Conservation (phyloP, 2,888 invertebrate genomes). For the Ormyrus nitidulus region DNA sequence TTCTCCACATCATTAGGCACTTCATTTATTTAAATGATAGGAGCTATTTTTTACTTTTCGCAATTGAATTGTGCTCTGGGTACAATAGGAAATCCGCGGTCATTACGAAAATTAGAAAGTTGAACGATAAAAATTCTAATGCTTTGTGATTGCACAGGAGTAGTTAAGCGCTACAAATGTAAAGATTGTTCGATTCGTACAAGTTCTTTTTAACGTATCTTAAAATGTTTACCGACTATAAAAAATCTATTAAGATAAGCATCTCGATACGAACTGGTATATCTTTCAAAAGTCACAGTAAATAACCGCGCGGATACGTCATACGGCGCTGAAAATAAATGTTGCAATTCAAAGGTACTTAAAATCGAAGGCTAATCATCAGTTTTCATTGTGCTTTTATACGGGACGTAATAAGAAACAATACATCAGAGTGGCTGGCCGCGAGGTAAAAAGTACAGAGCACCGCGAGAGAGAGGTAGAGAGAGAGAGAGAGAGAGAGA, state of each 20-base stretch:
- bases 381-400: conserved; percentile 16
- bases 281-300: too few species aligned
- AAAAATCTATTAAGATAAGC: too few species aligned
- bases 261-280: too few species aligned
- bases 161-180: conserved; percentile 1
- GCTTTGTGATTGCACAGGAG: too few species aligned
- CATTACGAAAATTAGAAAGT: conserved; percentile 19
- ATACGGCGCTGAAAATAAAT: background rate
- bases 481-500: too few species aligned
- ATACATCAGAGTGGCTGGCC: conserved; percentile 8
- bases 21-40: conserved; percentile 1
- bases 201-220: background rate
- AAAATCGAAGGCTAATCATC: conserved; percentile 24
- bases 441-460: too few species aligned
- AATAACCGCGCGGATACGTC: too few species aligned
- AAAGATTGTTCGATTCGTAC: background rate
- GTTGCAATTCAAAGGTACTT: background rate
- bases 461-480: too few species aligned
- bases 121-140: conserved; percentile 1
- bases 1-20: conserved; percentile 26
- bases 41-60: conserved; percentile 9
- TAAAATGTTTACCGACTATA: too few species aligned
- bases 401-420: conserved; percentile 16
- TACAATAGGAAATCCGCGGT: conserved; percentile 6
- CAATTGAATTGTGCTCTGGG: background rate